These are phyloP conservation scores for Cryptosula pallasiana DNA, from an alignment of 2,888 invertebrate species.

Conservation along the genomic window DNA sequence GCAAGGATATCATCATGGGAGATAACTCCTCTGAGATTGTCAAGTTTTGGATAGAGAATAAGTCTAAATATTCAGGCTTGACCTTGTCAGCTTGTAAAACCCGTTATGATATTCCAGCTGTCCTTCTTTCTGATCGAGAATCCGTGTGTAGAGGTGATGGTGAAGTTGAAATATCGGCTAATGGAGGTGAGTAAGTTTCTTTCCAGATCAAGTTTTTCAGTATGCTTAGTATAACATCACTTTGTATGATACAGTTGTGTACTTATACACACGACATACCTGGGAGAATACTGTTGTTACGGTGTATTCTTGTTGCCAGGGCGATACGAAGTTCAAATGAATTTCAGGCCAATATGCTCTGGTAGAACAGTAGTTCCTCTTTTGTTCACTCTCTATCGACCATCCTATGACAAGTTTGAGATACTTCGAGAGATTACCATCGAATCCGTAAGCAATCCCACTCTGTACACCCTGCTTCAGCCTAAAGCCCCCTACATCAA, in stretches of 20 bases:
- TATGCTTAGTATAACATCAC: too few relatives aligned
- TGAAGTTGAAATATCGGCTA: background rate
- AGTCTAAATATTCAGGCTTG: background rate
- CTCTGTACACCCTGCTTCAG: constrained; percentile 30
- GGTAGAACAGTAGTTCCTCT: background rate
- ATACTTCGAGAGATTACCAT: background rate
- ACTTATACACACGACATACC: too few relatives aligned
- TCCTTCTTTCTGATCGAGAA: background rate
- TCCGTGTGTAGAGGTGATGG: background rate
- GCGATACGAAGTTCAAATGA: background rate
- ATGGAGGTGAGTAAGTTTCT: too few relatives aligned
- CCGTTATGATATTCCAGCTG: background rate
- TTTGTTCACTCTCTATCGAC: background rate
- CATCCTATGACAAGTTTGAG: background rate
- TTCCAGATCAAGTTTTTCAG: too few relatives aligned
- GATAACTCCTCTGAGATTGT: background rate
- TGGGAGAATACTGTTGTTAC: too few relatives aligned
- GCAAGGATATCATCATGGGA: background rate
- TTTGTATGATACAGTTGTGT: too few relatives aligned
- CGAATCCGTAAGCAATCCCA: background rate
- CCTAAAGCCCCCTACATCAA: constrained; percentile 33
- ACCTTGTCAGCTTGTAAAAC: background rate
- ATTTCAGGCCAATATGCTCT: background rate
- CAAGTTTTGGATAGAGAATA: background rate
- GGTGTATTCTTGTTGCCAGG: background rate